Evolutionary conservation across 2,888 invertebrate genomes (phyloP).

Genomic region (Ptilodon capucinus): DNA sequence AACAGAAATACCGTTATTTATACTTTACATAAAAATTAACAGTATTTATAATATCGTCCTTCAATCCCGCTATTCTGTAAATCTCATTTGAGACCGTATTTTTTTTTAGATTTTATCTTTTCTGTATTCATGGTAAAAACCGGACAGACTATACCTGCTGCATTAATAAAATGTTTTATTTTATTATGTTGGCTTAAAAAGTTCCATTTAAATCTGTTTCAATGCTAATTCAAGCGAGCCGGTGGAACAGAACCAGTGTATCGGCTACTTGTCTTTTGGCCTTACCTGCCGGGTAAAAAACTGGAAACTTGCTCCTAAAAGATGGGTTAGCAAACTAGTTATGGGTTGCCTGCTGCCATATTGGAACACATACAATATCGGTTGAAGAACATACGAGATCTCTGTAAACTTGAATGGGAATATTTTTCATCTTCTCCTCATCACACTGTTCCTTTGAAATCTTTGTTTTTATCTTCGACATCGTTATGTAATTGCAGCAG

Average conservation of each 20-base stretch:
- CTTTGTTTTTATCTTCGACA: too few relatives aligned
- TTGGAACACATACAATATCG: not conserved
- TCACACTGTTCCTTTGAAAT: too few relatives aligned
- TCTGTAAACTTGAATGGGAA: not conserved
- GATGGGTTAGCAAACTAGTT: not conserved
- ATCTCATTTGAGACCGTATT: not conserved
- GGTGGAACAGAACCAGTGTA: not conserved
- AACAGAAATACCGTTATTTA: not conserved
- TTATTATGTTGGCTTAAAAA: not conserved
- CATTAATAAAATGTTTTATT: not conserved
- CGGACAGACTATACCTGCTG: not conserved
- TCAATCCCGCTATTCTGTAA: not conserved
- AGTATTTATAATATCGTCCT: not conserved
- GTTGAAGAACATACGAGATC: not conserved
- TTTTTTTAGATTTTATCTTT: not conserved
- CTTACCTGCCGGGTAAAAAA: not conserved
- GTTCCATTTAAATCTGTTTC: not conserved
- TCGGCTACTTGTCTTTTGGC: not conserved
- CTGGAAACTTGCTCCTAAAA: not conserved
- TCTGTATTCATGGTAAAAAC: not conserved
- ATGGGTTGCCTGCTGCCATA: not conserved
- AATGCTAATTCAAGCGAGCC: not conserved
- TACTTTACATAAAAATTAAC: not conserved
- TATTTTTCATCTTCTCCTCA: not conserved
- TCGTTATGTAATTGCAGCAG: too few relatives aligned